A percentile compares a stretch with the other conserved stretches of the same genome.
These are phyloP conservation scores for Rhombomys opimus DNA, from an alignment of 2,113 vertebrate genomes.

Conservation along the genomic window DNA sequence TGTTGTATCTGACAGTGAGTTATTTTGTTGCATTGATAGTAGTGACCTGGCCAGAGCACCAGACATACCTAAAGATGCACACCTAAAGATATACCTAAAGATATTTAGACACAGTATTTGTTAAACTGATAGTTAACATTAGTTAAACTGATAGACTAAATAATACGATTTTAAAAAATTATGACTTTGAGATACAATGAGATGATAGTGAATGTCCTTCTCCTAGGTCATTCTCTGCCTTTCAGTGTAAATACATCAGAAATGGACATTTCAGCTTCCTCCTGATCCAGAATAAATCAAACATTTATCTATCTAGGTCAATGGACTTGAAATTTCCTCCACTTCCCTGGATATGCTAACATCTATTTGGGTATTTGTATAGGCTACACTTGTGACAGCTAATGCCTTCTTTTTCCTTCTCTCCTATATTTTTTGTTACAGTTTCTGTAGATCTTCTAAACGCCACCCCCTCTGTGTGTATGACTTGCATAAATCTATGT, in stretches of 20 bases:
- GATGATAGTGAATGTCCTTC: neutral
- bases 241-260: neutral
- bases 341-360: neutral
- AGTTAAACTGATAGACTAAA: neutral
- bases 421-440: neutral
- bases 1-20: neutral
- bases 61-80: neutral
- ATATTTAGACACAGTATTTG: neutral
- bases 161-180: neutral
- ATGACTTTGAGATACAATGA: neutral
- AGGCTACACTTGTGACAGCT: neutral
- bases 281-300: neutral
- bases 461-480: no score
- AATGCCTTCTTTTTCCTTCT: neutral
- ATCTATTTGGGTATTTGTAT: neutral
- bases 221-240: neutral
- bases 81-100: neutral
- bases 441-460: neutral
- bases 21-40: neutral
- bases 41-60: neutral
- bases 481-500: neutral
- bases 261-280: neutral
- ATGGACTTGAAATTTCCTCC: neutral
- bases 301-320: neutral
- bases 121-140: no score